Base-by-base conservation (phyloP, 2,113 vertebrate genomes). In the Haemorhous mexicanus region DNA sequence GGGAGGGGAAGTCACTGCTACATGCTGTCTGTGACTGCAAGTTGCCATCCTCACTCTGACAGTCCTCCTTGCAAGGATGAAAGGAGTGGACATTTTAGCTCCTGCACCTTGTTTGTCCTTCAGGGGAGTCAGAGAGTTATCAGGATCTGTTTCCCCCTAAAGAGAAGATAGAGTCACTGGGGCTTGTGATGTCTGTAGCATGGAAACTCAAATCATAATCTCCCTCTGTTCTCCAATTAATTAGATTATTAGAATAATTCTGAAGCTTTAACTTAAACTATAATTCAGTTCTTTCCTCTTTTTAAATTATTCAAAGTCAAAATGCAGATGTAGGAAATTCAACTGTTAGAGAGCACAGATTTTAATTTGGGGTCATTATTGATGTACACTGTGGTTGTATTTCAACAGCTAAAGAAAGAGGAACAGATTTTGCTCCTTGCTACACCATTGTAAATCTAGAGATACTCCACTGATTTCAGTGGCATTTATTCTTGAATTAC, bases 401-500 rank as follows among this genome's bases (percentile, higher is more conserved):
- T 91, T 91, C 49, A 75, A 21, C 73, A 89, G 35, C 55, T 88
- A 55, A 85, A 79, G 49, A 77, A 43, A 70, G 24, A 7, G 20
- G 33, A 80, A 61, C 10, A 75, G 58, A 83, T 49, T 86, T 84
- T 89, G 13, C 32, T 86, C 18, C 22, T 20, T 77, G 28, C 22
- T 90, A 70, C 35, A 10, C 4, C 47, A 50, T 7, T 70, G 47
- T 44, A 95, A 91, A 90, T 77, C 30, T 78, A 74, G n/a, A 95
- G 44, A 64, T 91, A 88, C 15, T 87, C 62, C 43, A 63, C 50
- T 84, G 56, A 41, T 83, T 94, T 83, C 78, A 49, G 35, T 84
- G 63, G 24, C 46, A 75, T 79, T 87, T 93, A 52, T 74, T 93
- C 50, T 80, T 86, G 82, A 95, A 90, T 74, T 92, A 86, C 32